Base-by-base conservation (phyloP, 2,797 vertebrate genomes). In the Ptychobarbus kaznakovi region DNA sequence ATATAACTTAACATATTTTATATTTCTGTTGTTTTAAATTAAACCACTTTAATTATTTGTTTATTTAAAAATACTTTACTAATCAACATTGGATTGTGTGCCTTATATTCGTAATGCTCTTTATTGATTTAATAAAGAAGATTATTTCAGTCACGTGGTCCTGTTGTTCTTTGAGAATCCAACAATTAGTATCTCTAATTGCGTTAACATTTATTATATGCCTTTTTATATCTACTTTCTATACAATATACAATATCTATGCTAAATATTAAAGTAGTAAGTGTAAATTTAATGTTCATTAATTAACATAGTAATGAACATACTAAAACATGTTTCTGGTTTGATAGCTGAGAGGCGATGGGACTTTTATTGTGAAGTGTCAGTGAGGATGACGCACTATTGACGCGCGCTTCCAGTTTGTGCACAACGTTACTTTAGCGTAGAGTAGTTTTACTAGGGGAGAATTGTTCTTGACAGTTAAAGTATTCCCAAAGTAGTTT, bases 281-380 rank as follows among this genome's bases (percentile, higher is more conserved):
- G 38, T 40, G 6, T 40, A 40, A 1, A 40, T 40, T 6, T 40
- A 6, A 40, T 7, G 38, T 40, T 6, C 38, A 40, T 40, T 40
- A 7, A 40, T 40, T 40, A 40, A 40, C 38, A 7, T 40, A 40
- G 38, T 40, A 40, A 40, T 7, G 38, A 40, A 40, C 38, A 40
- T 40, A 40, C 38, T 7, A 7, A 40, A 40, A 7, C 38, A 7
- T 40, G 2, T 44, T 42, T 10, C 42, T 44, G 11, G 10, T 11
- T 44, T 42, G 40, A 2, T 42, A 16, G 15, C 46, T 16, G 49
- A 22, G 22, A 65, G 9, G 1, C 7, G 10, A 73, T 13, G 25
- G 11, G 81, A 63, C 84, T 16, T 85, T 85, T 85, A 85, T 85
- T 80, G 63, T 85, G 84, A 80, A 40, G 66, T 5, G 11, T 74